phyloP scores from a whole-genome alignment of 1,140 invertebrate genomes.

The Argopecten irradians region DNA sequence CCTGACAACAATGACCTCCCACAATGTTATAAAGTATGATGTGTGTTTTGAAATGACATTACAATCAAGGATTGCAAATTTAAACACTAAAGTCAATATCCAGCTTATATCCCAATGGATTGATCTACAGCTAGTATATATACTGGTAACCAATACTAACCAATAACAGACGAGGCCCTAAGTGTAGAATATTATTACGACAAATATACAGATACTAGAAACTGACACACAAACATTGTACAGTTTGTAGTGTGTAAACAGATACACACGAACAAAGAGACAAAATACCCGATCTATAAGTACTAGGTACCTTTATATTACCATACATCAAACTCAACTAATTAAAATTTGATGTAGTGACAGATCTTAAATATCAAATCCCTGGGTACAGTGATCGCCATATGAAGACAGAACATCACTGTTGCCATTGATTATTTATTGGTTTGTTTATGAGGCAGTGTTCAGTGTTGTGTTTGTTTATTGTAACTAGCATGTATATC shows the following conservation, averaged over 20 bases:
- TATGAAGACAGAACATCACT: background rate
- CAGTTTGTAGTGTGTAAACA: background rate
- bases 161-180: background rate
- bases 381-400: background rate
- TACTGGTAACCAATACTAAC: too few species aligned
- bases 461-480: background rate
- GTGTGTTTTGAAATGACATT: background rate
- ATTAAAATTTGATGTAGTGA: background rate
- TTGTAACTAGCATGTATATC: background rate
- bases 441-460: background rate
- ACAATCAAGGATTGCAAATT: background rate
- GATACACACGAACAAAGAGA: background rate
- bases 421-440: background rate
- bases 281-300: too few species aligned
- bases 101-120: background rate
- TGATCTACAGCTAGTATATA: too few species aligned
- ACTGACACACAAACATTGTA: background rate
- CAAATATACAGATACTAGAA: background rate
- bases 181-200: background rate
- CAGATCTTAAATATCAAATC: background rate
- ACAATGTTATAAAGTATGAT: background rate
- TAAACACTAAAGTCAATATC: constrained; percentile 17
- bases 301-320: too few species aligned
- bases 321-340: background rate
- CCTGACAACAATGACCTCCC: background rate